These are phyloP conservation scores for Troides oblongomaculatus DNA, from an alignment of 2,888 invertebrate genomes.

Conservation along the genomic window DNA sequence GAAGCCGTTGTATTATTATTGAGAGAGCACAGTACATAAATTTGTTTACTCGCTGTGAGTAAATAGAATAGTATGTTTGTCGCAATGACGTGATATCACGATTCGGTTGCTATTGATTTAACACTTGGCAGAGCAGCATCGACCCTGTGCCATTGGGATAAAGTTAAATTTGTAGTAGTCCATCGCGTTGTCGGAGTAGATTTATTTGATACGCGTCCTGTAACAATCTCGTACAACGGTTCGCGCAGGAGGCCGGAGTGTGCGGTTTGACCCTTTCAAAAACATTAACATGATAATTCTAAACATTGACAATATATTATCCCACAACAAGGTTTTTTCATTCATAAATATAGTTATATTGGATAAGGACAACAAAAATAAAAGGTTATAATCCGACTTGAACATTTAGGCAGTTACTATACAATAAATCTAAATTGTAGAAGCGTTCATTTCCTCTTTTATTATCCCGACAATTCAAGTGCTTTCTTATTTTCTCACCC, in stretches of 20 bases:
- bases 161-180: background rate
- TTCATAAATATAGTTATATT: too few species aligned
- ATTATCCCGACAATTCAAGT: too few species aligned
- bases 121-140: conserved; percentile 11
- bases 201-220: conserved; percentile 4
- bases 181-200: background rate
- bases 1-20: background rate
- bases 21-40: conserved; percentile 3
- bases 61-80: conserved; percentile 14
- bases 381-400: too few species aligned
- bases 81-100: conserved; percentile 9
- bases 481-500: too few species aligned
- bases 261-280: conserved; percentile 17
- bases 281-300: background rate
- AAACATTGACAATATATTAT: background rate
- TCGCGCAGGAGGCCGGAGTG: conserved; percentile 11
- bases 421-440: too few species aligned
- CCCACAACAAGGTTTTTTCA: background rate
- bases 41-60: conserved; percentile 2
- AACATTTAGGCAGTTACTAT: too few species aligned
- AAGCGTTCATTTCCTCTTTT: too few species aligned
- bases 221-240: conserved; percentile 1
- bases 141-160: background rate
- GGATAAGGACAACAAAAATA: too few species aligned
- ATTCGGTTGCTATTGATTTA: conserved; percentile 5